Evolutionary conservation across 2,888 invertebrate genomes (phyloP).

Genomic region (Belgica antarctica): DNA sequence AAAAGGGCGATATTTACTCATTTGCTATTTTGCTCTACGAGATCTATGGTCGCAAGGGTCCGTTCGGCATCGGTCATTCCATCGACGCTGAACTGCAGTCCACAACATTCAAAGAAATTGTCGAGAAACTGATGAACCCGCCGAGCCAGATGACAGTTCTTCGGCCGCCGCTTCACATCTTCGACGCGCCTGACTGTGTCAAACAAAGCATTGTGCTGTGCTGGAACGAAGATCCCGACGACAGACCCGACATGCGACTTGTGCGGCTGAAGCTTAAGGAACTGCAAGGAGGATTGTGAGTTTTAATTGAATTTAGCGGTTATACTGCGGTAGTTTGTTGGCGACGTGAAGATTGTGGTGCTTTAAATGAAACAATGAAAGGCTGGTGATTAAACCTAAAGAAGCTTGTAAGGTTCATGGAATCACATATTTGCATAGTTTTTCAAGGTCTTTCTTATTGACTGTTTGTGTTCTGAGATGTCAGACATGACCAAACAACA

Average conservation of each 20-base stretch:
- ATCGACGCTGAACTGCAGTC: background rate
- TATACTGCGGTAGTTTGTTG: background rate
- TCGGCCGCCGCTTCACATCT: slow-evolving; percentile 65
- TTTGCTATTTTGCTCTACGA: slow-evolving; percentile 84
- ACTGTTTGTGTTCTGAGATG: too few species aligned
- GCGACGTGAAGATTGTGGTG: background rate
- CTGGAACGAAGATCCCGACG: slow-evolving; percentile 79
- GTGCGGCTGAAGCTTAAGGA: slow-evolving; percentile 75
- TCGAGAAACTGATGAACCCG: slow-evolving; percentile 60
- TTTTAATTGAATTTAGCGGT: slow-evolving; percentile 44
- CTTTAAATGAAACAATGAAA: too few species aligned
- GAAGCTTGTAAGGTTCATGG: too few species aligned
- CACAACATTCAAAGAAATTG: slow-evolving; percentile 57
- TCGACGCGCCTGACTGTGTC: slow-evolving; percentile 73
- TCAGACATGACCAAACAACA: too few species aligned
- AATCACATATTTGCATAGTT: too few species aligned
- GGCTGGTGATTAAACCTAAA: too few species aligned
- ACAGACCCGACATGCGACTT: slow-evolving; percentile 73
- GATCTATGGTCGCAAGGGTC: slow-evolving; percentile 75
- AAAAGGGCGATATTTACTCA: slow-evolving; percentile 80
- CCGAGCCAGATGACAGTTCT: slow-evolving; percentile 55
- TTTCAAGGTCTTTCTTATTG: too few species aligned
- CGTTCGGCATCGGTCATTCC: slow-evolving; percentile 54
- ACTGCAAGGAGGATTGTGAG: slow-evolving; percentile 71
- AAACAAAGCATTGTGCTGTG: slow-evolving; percentile 71